Percentiles rank a stretch among this genome's conserved stretches.
These are phyloP conservation scores for Chrysolina americana DNA, from an alignment of 2,888 invertebrate species.

Conservation along the genomic window DNA sequence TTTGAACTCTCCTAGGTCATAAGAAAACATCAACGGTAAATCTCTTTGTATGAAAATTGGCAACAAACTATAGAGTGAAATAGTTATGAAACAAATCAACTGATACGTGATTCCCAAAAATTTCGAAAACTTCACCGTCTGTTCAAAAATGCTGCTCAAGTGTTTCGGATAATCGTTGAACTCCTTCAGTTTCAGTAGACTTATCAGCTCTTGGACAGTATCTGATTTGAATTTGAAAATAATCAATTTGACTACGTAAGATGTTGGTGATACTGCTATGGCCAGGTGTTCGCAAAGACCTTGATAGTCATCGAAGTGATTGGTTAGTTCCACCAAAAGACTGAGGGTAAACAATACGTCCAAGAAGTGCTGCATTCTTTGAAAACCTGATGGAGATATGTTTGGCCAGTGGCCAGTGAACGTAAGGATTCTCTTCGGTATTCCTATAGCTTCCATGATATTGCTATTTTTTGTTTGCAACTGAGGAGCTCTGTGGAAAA, in stretches of 20 bases:
- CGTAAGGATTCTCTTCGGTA: slow-evolving; percentile 7
- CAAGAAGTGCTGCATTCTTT: neutral
- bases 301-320: slow-evolving; percentile 28
- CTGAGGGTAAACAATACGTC: slow-evolving; percentile 15
- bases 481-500: neutral
- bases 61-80: slow-evolving; percentile 22
- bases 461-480: slow-evolving; percentile 4
- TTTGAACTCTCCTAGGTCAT: slow-evolving; percentile 34
- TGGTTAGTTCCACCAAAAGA: slow-evolving; percentile 18
- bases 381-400: neutral
- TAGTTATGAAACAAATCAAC: slow-evolving; percentile 15
- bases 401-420: slow-evolving; percentile 36
- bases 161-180: slow-evolving; percentile 31
- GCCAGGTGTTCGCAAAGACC: slow-evolving; percentile 29
- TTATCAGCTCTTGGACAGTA: neutral
- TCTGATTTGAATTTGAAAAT: slow-evolving; percentile 22
- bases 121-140: slow-evolving; percentile 12
- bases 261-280: slow-evolving; percentile 27
- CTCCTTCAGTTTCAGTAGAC: slow-evolving; percentile 8
- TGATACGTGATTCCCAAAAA: slow-evolving; percentile 28
- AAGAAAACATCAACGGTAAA: slow-evolving; percentile 38
- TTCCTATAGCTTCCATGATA: slow-evolving; percentile 26
- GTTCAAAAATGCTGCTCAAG: neutral
- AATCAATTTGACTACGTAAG: slow-evolving; percentile 29
- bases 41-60: slow-evolving; percentile 23